Evolutionary conservation across 2,113 vertebrate species (phyloP).

Genomic region (Panurus biarmicus): DNA sequence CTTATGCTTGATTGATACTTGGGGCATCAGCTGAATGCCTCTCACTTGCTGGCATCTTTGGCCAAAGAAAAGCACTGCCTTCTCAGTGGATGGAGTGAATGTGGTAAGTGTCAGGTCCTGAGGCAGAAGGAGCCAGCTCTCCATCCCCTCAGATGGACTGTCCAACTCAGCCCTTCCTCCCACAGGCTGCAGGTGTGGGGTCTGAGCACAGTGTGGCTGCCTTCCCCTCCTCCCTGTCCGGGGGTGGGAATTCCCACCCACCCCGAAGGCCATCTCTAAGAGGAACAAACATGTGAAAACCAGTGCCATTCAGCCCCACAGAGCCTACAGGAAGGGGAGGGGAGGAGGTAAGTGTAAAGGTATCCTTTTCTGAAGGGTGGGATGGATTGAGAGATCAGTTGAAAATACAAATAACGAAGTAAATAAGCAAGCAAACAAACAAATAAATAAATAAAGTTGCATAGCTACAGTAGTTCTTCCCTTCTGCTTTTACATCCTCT

Average conservation of each 20-base stretch:
- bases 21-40: background rate
- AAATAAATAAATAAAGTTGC: background rate
- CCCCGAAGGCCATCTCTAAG: background rate
- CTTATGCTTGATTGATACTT: background rate
- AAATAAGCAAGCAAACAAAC: background rate
- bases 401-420: background rate
- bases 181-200: background rate
- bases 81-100: background rate
- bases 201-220: background rate
- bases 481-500: background rate
- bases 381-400: background rate
- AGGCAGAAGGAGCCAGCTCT: background rate
- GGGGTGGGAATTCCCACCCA: background rate
- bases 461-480: background rate
- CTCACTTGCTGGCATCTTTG: background rate
- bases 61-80: background rate
- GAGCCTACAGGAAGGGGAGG: background rate
- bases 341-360: background rate
- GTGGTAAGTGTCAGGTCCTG: background rate
- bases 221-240: rapidly evolving
- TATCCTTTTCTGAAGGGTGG: background rate
- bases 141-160: rapidly evolving
- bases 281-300: background rate
- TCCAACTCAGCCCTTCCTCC: background rate
- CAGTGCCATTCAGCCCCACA: background rate